Conservation (phyloP, 2,888 invertebrate species). For the Athalia rosae region DNA sequence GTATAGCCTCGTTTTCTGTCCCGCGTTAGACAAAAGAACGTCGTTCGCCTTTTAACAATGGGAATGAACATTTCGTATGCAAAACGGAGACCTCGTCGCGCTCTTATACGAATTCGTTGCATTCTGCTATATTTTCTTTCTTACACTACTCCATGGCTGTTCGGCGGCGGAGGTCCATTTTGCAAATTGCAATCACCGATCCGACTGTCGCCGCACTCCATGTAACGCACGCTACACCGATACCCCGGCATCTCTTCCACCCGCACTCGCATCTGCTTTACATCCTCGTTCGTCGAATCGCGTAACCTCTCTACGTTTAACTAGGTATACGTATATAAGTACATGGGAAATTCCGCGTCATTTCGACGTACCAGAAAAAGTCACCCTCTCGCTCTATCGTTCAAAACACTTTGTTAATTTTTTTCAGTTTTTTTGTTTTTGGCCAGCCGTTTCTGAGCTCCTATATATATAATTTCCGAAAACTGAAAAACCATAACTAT, state of each 20-base stretch:
- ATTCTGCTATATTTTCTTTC: constrained; percentile 60
- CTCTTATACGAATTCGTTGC: constrained; percentile 71
- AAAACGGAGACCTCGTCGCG: constrained; percentile 62
- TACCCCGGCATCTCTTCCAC: too few relatives aligned
- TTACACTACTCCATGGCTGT: not conserved
- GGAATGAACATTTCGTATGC: constrained; percentile 71
- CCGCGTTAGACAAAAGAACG: constrained; percentile 64
- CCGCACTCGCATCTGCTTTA: too few relatives aligned
- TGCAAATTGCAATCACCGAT: constrained; percentile 32
- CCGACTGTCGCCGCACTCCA: not conserved
- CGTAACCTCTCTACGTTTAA: not conserved
- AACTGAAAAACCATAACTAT: too few relatives aligned
- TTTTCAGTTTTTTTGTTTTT: too few relatives aligned
- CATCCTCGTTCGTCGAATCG: not conserved
- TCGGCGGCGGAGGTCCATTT: constrained; percentile 21
- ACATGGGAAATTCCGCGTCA: too few relatives aligned
- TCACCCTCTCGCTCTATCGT: too few relatives aligned
- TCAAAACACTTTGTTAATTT: too few relatives aligned
- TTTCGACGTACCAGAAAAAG: too few relatives aligned
- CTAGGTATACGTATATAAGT: not conserved
- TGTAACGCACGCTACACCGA: too few relatives aligned
- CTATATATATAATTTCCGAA: too few relatives aligned
- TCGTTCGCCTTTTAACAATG: constrained; percentile 44
- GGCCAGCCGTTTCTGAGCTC: too few relatives aligned
- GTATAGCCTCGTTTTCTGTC: constrained; percentile 55